Evolutionary conservation across 23 tunicate genomes (phyloP), one percentile per base, ranked within the genome.

Genomic region (Botrylloides violaceus): DNA sequence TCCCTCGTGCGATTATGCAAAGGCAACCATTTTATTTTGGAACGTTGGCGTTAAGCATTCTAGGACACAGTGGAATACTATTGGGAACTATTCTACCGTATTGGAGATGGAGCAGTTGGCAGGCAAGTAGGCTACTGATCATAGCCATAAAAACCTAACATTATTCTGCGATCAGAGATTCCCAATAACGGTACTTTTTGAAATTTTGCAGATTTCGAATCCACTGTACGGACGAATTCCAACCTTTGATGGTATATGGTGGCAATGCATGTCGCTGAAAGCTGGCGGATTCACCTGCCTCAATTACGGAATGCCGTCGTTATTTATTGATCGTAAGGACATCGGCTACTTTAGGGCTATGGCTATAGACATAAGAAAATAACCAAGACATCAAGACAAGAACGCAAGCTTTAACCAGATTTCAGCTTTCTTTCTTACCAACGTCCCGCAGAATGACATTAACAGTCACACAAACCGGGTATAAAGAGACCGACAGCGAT

Each of bases 211-310:
- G 73, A 72, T 72, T 2, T 83, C 90, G n/a, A 66, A 77, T 34
- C 76, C 75, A n/a, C 65, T 83, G 59, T 75, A 77, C 1, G 90
- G 90, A 32, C 78, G 90, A 12, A 83, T 83, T n/a, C 90, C 90
- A 24, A 61, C 82, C 4, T 83, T 83, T 71, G 77, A 83, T 75
- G 90, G 90, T 33, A 61, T 83, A 29, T 83, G 90, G 90, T 83
- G 90, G 90, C 82, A 83, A 28, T 83, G 90, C 65, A 83, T 83
- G 90, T 77, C 90, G 19, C 72, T 70, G 3, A 83, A 77, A 53
- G 29, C 53, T 4, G 90, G 90, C 3, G 90, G 90, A 47, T 83
- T 83, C 73, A 37, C 90, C 6, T 83, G 90, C 56, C 70, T 68
- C 66, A 77, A 83, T 36, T 83, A 83, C 78, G 90, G 90, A 57